Percentiles rank a stretch among this genome's conserved stretches.
phyloP scores from a whole-genome alignment of 2,888 invertebrate species.

The Cinara cedri region DNA sequence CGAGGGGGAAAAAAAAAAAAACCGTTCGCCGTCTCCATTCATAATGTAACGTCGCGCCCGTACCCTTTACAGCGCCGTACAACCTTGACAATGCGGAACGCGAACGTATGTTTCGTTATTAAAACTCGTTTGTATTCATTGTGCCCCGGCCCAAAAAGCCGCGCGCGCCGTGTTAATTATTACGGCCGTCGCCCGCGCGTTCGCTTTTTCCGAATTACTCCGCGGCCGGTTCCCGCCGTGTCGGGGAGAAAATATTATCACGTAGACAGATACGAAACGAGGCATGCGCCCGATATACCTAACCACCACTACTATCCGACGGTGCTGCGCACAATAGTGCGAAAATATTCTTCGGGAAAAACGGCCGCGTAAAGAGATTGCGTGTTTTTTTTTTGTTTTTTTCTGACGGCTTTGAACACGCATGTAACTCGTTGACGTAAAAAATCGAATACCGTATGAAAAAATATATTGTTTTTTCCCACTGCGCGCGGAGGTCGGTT shows the following conservation, averaged over 20 bases:
- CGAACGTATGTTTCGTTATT: neutral
- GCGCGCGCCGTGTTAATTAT: slow-evolving; percentile 27
- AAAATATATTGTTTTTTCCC: no score
- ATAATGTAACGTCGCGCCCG: neutral
- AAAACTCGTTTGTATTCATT: slow-evolving; percentile 39
- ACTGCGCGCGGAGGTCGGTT: no score
- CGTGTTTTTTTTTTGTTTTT: no score
- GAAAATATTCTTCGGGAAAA: no score
- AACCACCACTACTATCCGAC: no score
- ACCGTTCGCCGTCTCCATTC: slow-evolving; percentile 34
- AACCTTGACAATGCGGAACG: slow-evolving; percentile 39
- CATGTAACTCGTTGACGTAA: no score
- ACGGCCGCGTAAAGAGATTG: no score
- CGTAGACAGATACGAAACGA: no score
- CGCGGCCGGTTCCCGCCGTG: neutral
- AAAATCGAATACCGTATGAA: no score
- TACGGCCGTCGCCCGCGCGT: slow-evolving; percentile 23
- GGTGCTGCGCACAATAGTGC: no score
- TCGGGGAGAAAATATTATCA: neutral
- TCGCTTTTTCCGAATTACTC: slow-evolving; percentile 28
- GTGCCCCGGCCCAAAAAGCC: slow-evolving; percentile 10
- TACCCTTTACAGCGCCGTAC: slow-evolving; percentile 12
- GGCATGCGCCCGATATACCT: no score
- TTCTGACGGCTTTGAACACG: no score
- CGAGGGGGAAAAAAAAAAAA: slow-evolving; percentile 25